Base-by-base conservation (phyloP, 2,797 vertebrate genomes). In the Cetoscarus ocellatus region DNA sequence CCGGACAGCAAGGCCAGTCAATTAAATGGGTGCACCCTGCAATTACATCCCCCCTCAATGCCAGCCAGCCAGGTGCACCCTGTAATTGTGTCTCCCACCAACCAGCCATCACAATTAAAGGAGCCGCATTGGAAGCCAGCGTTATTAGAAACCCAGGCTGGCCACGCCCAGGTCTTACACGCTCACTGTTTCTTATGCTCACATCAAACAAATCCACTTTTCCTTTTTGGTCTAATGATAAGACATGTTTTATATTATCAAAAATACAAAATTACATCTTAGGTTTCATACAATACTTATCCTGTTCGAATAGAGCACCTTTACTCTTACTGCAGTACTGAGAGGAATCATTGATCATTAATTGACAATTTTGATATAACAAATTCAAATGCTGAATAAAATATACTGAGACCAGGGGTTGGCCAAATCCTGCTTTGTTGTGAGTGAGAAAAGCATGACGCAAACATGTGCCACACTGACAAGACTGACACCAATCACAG, bases 61-160 rank as follows among this genome's bases (percentile, higher is more conserved):
- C 70, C 78, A 73, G 82, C 73, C 79, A 88, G 88, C 80, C 86
- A 93, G 88, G 89, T 73, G 83, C 87, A 91, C 88, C 90, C 90
- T 94, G 89, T 94, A 90, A 94, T 94, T 90, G 87, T 71, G 87
- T 89, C 85, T 84, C 89, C 89, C 85, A 83, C 80, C 86, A 86
- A 87, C 66, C 75, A 90, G 90, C 86, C 83, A 85, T 80, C 84
- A 75, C 89, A 86, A 85, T 91, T 85, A 80, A 76, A 87, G 72
- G 86, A 91, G 88, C 84, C 49, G 72, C 76, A 62, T 73, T 88
- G 74, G 70, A 77, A 84, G 84, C 77, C 65, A 66, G 89, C 83
- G 50, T 77, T 79, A 89, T 88, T 88, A 90, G 87, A 84, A 91
- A 88, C 89, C 82, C 89, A 86, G 90, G 81, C 86, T 82, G 89